These are phyloP conservation scores for Dynastes hyllus DNA, from an alignment of 2,888 invertebrate species.

Conservation along the genomic window DNA sequence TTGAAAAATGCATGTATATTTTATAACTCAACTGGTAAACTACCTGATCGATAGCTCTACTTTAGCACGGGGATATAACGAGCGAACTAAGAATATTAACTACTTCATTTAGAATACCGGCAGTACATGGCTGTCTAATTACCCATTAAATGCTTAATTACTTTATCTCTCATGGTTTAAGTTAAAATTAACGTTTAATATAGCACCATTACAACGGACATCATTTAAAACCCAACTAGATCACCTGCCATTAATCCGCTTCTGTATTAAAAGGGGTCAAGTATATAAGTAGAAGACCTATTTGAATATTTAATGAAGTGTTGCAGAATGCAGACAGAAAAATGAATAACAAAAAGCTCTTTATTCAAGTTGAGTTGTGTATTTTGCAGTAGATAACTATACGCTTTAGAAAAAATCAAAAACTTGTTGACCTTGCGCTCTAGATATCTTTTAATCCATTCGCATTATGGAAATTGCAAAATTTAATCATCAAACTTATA, in stretches of 20 bases:
- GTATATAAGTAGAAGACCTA: too few relatives aligned
- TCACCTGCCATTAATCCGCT: background rate
- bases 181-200: constrained; percentile 13
- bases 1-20: too few relatives aligned
- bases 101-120: background rate
- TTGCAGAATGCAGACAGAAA: too few relatives aligned
- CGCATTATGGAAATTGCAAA: too few relatives aligned
- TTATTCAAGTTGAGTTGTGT: too few relatives aligned
- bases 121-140: constrained; percentile 11
- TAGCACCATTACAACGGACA: background rate
- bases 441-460: too few relatives aligned
- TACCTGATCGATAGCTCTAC: background rate
- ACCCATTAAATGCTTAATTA: background rate
- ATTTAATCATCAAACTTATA: too few relatives aligned
- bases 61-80: background rate
- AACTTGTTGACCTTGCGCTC: too few relatives aligned
- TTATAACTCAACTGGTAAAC: background rate
- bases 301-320: too few relatives aligned
- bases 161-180: constrained; percentile 1
- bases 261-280: background rate
- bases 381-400: too few relatives aligned
- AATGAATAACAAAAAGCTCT: too few relatives aligned
- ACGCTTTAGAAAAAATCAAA: too few relatives aligned
- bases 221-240: background rate
- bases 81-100: constrained; percentile 16